Percentiles rank a stretch among this genome's conserved stretches.
phyloP scores from a whole-genome alignment of 2,797 vertebrate species.

The Pipistrellus kuhlii region DNA sequence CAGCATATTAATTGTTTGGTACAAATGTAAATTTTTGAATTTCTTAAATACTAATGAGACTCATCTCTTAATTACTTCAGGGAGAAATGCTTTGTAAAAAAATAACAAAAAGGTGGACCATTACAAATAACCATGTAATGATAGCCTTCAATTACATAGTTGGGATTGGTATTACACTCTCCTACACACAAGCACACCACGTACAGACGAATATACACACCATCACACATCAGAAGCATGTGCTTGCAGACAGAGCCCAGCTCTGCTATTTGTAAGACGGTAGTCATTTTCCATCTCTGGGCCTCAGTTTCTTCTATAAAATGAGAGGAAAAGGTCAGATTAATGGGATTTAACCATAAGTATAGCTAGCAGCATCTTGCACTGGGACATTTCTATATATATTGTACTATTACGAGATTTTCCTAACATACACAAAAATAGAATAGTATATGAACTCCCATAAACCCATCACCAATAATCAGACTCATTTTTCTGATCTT shows the following conservation, averaged over 20 bases:
- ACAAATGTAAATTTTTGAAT: slow-evolving; percentile 56
- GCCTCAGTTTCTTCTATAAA: background rate
- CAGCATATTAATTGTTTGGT: slow-evolving; percentile 37
- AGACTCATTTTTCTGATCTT: background rate
- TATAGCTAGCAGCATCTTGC: background rate
- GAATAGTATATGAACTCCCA: background rate
- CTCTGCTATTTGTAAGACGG: background rate
- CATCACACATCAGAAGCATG: background rate
- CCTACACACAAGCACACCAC: background rate
- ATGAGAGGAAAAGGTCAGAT: background rate
- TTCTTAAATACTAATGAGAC: slow-evolving; percentile 51
- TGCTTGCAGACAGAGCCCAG: background rate
- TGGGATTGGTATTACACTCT: background rate
- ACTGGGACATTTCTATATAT: background rate
- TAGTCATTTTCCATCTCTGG: background rate
- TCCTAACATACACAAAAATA: background rate
- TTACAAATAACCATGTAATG: slow-evolving; percentile 55
- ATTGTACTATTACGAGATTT: background rate
- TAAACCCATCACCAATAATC: background rate
- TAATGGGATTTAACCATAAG: background rate
- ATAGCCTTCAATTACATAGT: background rate
- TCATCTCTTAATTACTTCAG: slow-evolving; percentile 24
- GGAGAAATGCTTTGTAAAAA: background rate
- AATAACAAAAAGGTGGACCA: slow-evolving; percentile 9
- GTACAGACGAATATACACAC: no score